Percentiles rank a stretch among this genome's conserved stretches.
Evolutionary conservation across 2,113 vertebrate genomes (phyloP).

Genomic region (Siphamia tubifer): DNA sequence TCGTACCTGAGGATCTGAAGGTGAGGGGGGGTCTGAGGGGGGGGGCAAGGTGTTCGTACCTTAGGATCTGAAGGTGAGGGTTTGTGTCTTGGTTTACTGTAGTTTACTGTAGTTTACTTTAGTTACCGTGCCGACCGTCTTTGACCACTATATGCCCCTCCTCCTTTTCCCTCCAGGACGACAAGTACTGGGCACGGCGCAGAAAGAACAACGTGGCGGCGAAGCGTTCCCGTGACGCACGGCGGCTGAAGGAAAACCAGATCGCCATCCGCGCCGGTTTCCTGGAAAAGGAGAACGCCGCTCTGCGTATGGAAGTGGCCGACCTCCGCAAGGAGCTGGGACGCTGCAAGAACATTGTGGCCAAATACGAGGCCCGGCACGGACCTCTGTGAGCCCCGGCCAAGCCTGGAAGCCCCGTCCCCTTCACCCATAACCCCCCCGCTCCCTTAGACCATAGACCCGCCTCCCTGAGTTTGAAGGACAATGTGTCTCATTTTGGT

Average conservation of each 20-base stretch:
- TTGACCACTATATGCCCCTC: background rate
- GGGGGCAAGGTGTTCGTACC: too few relatives aligned
- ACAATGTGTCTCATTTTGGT: constrained; percentile 81
- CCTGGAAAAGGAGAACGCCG: constrained; percentile 97
- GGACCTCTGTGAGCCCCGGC: constrained; percentile 85
- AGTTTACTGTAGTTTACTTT: too few relatives aligned
- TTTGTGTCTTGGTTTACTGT: too few relatives aligned
- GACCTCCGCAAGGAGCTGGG: constrained; percentile 95
- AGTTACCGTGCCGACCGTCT: too few relatives aligned
- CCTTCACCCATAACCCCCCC: background rate
- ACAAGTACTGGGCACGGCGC: constrained; percentile 96
- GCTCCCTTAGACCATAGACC: background rate
- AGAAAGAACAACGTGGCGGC: constrained; percentile 99
- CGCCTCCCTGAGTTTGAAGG: constrained; percentile 64
- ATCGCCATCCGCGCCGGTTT: constrained; percentile 96
- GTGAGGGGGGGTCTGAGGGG: too few relatives aligned
- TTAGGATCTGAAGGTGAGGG: too few relatives aligned
- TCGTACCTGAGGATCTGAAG: too few relatives aligned
- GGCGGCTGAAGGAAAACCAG: constrained; percentile 98
- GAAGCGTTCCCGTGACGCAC: constrained; percentile 93
- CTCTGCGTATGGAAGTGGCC: constrained; percentile 91
- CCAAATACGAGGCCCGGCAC: constrained; percentile 92
- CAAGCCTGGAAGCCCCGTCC: background rate
- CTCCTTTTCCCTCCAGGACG: constrained; percentile 82
- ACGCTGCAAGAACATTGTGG: constrained; percentile 93